Percentiles rank a stretch among this genome's conserved stretches.
These are phyloP conservation scores for Neotragus pygmaeus DNA, from an alignment of 2,113 vertebrate genomes.

Conservation along the genomic window DNA sequence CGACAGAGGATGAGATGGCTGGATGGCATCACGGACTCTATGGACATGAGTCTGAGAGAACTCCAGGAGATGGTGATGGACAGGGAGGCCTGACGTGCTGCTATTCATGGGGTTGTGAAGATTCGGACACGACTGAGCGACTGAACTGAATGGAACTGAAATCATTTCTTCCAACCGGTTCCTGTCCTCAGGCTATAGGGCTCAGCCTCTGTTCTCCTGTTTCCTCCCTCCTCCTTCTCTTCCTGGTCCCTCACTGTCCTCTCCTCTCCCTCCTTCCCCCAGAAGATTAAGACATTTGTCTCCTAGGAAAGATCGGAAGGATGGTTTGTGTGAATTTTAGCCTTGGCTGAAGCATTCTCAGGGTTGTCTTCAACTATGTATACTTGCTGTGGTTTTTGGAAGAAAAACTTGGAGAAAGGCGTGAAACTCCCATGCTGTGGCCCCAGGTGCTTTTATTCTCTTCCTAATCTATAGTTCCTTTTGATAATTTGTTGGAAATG, in stretches of 20 bases:
- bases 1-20: no score
- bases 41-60: no score
- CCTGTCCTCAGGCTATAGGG: neutral
- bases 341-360: neutral
- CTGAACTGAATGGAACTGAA: no score
- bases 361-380: neutral
- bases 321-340: neutral
- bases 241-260: neutral
- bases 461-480: neutral
- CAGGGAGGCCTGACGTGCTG: no score
- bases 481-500: neutral
- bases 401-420: neutral
- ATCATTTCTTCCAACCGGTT: neutral
- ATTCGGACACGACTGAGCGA: no score
- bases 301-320: neutral
- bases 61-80: no score
- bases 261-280: neutral
- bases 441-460: neutral
- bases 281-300: neutral
- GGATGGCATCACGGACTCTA: no score
- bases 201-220: neutral
- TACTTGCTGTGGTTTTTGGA: neutral
- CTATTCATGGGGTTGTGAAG: no score
- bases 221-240: accelerated
- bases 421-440: neutral